A percentile compares a stretch with the other conserved stretches of the same genome.
These are phyloP conservation scores for Salmo trutta DNA, from an alignment of 2,797 vertebrate genomes.

Conservation along the genomic window DNA sequence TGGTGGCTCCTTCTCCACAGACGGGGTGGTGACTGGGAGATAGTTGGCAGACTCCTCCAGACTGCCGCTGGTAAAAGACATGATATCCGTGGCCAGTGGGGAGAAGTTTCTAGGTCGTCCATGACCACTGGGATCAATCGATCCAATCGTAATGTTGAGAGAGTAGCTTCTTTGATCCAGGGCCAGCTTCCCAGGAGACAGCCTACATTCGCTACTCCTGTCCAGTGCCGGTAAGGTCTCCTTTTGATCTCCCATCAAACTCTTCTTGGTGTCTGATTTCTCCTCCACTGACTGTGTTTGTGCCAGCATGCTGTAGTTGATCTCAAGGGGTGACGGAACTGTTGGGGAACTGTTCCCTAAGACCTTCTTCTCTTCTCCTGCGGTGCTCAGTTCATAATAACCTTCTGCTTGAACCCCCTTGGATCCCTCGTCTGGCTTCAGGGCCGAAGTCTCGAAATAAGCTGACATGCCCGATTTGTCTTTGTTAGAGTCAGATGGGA, in stretches of 20 bases:
- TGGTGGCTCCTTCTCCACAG: constrained; percentile 81
- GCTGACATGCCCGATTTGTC: constrained; percentile 92
- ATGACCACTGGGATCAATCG: constrained; percentile 88
- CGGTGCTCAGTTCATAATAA: constrained; percentile 94
- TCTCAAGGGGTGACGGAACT: constrained; percentile 70
- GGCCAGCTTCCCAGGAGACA: constrained; percentile 92
- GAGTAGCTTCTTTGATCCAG: constrained; percentile 98
- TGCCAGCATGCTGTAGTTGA: constrained; percentile 84
- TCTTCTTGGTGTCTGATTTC: constrained; percentile 53
- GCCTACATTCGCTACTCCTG: constrained; percentile 85
- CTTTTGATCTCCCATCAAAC: constrained; percentile 72
- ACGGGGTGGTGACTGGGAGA: constrained; percentile 90
- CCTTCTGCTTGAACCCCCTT: constrained; percentile 76
- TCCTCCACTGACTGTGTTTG: constrained; percentile 78
- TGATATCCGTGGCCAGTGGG: constrained; percentile 93
- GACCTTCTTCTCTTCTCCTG: constrained; percentile 73
- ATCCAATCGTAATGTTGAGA: constrained; percentile 93
- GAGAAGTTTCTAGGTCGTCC: constrained; percentile 87
- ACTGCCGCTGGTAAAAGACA: constrained; percentile 93
- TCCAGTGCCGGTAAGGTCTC: constrained; percentile 77
- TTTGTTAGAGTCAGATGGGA: constrained; percentile 32
- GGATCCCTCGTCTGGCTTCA: constrained; percentile 80
- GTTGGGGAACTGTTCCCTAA: constrained; percentile 28
- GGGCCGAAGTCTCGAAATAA: constrained; percentile 96
- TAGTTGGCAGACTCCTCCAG: constrained; percentile 94